phyloP scores from a whole-genome alignment of 2,888 invertebrate genomes.

The Thumatha senex region DNA sequence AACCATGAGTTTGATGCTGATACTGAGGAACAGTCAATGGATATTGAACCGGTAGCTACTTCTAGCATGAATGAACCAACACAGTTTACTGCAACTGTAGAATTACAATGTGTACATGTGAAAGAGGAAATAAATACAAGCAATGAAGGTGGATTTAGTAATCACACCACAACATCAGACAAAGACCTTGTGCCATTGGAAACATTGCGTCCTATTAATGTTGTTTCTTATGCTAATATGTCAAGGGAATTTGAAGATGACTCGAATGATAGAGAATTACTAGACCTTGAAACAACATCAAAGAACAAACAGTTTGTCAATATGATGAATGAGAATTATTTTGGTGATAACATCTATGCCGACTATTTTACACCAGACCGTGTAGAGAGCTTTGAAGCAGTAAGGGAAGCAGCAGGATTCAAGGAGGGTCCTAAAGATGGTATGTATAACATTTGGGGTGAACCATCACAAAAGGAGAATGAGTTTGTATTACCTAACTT shows the following conservation, averaged over 20 bases:
- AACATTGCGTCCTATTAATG: conserved; percentile 69
- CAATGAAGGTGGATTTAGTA: conserved; percentile 62
- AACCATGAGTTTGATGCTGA: conserved; percentile 63
- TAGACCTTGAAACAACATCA: conserved; percentile 67
- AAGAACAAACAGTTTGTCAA: conserved; percentile 76
- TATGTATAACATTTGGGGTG: conserved; percentile 67
- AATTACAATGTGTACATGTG: conserved; percentile 51
- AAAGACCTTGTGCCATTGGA: conserved; percentile 56
- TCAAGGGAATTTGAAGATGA: conserved; percentile 68
- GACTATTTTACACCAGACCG: conserved; percentile 76
- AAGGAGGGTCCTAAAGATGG: conserved; percentile 61
- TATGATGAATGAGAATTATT: conserved; percentile 78
- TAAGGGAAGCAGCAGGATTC: conserved; percentile 50
- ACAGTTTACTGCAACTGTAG: conserved; percentile 40
- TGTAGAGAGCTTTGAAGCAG: conserved; percentile 67
- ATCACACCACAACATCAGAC: conserved; percentile 51
- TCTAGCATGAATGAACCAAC: conserved; percentile 45
- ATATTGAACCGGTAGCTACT: conserved; percentile 60
- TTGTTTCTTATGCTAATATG: conserved; percentile 68
- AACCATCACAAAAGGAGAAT: conserved; percentile 66
- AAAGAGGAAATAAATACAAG: conserved; percentile 72
- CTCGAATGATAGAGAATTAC: conserved; percentile 65
- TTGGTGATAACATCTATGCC: conserved; percentile 76
- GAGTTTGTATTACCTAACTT: conserved; percentile 76
- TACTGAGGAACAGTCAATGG: conserved; percentile 70